Percentiles rank a stretch among this genome's conserved stretches.
These are phyloP conservation scores for Schizaphis graminum DNA, from an alignment of 2,888 invertebrate species.

Conservation along the genomic window DNA sequence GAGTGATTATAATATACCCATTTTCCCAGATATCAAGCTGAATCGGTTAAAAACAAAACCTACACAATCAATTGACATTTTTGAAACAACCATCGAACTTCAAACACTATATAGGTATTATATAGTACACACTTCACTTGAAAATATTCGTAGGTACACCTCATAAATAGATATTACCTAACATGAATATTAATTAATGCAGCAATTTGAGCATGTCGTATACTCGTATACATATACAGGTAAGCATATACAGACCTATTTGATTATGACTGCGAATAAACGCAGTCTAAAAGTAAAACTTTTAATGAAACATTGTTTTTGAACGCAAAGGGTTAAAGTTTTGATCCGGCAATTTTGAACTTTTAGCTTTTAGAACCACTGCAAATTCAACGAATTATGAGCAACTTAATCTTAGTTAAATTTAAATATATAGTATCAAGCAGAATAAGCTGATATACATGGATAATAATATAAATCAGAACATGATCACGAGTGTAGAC, in stretches of 20 bases:
- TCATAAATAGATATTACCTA: not conserved
- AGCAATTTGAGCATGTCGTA: not conserved
- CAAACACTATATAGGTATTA: not conserved
- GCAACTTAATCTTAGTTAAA: slow-evolving; percentile 33
- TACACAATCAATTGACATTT: not conserved
- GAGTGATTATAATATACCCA: not conserved
- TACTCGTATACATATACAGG: not conserved
- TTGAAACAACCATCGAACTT: not conserved
- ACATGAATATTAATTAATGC: slow-evolving; percentile 7
- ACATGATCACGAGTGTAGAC: slow-evolving; percentile 27
- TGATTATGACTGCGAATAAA: slow-evolving; percentile 5
- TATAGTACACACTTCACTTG: not conserved
- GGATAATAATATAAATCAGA: slow-evolving; percentile 45
- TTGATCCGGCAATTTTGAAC: slow-evolving; percentile 25
- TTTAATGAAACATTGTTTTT: slow-evolving; percentile 44
- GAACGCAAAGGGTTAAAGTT: slow-evolving; percentile 22
- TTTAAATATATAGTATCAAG: slow-evolving; percentile 46
- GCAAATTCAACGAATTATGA: slow-evolving; percentile 2
- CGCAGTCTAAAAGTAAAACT: slow-evolving; percentile 9
- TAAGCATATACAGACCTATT: not conserved
- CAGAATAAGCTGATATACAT: slow-evolving; percentile 29
- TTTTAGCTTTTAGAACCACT: slow-evolving; percentile 13
- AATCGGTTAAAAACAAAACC: not conserved
- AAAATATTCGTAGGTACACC: not conserved
- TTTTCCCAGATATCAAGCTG: not conserved